phyloP scores from a whole-genome alignment of 2,113 vertebrate genomes.

The Pogona vitticeps region DNA sequence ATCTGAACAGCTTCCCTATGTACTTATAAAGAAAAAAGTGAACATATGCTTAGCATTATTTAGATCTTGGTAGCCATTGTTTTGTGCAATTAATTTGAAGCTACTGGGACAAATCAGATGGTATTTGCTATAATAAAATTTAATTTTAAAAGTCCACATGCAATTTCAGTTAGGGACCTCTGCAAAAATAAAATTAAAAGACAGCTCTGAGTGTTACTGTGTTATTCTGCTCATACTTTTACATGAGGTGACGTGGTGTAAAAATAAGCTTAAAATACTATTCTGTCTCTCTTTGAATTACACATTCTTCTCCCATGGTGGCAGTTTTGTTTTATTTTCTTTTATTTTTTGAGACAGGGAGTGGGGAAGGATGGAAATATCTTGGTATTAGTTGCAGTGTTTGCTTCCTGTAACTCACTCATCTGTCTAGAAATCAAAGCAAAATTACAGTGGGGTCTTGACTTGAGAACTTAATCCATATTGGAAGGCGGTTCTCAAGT shows the following conservation, averaged over 20 bases:
- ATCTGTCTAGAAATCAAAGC: background rate
- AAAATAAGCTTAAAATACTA: background rate
- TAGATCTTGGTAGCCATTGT: background rate
- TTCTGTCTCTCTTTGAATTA: background rate
- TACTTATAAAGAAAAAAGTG: no score
- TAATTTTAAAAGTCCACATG: background rate
- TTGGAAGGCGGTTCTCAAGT: no score
- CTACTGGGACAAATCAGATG: background rate
- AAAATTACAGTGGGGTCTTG: no score
- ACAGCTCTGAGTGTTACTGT: background rate
- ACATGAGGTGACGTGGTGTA: background rate
- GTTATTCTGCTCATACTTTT: background rate
- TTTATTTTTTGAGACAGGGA: background rate
- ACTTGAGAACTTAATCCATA: no score
- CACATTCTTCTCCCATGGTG: background rate
- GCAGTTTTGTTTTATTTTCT: background rate
- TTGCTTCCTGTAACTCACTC: background rate
- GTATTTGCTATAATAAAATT: background rate
- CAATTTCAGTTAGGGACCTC: background rate
- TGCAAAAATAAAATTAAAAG: background rate
- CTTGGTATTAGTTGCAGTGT: background rate
- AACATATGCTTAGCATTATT: no score
- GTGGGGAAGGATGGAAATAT: background rate
- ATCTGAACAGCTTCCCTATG: no score
- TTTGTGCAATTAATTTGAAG: background rate